A percentile compares a stretch with the other conserved stretches of the same genome.
Conservation (phyloP, 2,797 vertebrate genomes). For the Sus cebifrons region DNA sequence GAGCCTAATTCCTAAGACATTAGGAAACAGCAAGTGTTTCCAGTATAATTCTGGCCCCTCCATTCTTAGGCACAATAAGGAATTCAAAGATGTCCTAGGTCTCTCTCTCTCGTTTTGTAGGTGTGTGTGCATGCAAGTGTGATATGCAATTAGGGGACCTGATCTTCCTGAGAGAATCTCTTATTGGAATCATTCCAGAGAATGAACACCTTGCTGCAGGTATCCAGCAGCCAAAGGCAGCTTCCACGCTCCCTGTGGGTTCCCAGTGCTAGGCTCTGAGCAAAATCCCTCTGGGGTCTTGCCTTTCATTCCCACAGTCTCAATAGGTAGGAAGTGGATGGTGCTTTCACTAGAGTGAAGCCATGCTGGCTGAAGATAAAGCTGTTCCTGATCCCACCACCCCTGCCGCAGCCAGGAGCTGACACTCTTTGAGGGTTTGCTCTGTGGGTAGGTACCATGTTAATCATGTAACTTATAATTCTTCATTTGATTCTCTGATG, state of each 20-base stretch:
- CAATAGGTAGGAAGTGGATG: not conserved
- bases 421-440: not conserved
- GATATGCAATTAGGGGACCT: not conserved
- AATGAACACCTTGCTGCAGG: not conserved
- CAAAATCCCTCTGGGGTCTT: not conserved
- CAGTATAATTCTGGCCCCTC: not conserved
- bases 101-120: not conserved
- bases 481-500: not conserved
- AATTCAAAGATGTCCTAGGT: not conserved
- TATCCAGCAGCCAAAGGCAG: not conserved
- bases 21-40: not conserved
- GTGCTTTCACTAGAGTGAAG: not conserved
- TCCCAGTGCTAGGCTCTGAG: not conserved
- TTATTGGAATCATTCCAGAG: not conserved
- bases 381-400: too few species aligned
- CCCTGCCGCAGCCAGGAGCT: not conserved
- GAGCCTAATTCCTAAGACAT: not conserved
- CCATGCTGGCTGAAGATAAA: not conserved
- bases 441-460: not conserved
- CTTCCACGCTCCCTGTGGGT: not conserved
- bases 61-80: not conserved
- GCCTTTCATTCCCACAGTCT: not conserved
- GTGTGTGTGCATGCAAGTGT: rapidly evolving
- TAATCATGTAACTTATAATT: not conserved
- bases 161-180: conserved; percentile 21